Evolutionary conservation across 2,888 invertebrate genomes (phyloP), one percentile per base, ranked within the genome.

Genomic region (Orchesellides sinensis): DNA sequence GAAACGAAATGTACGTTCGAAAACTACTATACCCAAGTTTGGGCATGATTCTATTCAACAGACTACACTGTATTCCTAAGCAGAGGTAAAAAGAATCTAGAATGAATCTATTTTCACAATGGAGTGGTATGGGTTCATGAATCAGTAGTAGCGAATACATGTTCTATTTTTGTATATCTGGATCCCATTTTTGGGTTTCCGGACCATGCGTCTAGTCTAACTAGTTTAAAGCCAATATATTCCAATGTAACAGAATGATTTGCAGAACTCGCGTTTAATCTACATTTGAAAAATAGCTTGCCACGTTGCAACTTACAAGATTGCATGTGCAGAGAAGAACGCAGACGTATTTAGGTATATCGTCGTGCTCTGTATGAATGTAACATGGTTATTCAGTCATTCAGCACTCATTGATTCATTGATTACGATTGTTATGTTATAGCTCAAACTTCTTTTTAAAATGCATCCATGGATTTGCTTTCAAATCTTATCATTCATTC

Each of bases 141-240:
- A 32, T 65, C 65, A 61, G 54, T 75, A 14, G 49, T 68, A 52
- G 29, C 19, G 52, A 19, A 61, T 29, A 63, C 27, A 66, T 25
- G 32, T 72, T 84, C 86, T 86, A 86, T 86, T 86, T 86, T 84
- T 69, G 82, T 83, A 80, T 66, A 56, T 75, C 69, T 82, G 81
- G 86, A 75, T 84, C 84, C 84, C 86, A 84, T 86, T 86, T 86
- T 86, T 84, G 85, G 85, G 80, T 80, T 84, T 84, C 81, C 84
- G 80, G 79, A 85, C 80, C 83, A 84, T 79, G 79, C 78, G 14
- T 27, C 27, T n/a, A n/a, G n/a, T n/a, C n/a, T n/a, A n/a, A n/a
- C n/a, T n/a, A n/a, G n/a, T n/a, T n/a, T n/a, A n/a, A 52, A 5
- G 52, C 52, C 21, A 52, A 59, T 14, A 27, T 14, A 35, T 12